Base-by-base conservation (phyloP, 2,888 invertebrate species). In the Xylota segnis region DNA sequence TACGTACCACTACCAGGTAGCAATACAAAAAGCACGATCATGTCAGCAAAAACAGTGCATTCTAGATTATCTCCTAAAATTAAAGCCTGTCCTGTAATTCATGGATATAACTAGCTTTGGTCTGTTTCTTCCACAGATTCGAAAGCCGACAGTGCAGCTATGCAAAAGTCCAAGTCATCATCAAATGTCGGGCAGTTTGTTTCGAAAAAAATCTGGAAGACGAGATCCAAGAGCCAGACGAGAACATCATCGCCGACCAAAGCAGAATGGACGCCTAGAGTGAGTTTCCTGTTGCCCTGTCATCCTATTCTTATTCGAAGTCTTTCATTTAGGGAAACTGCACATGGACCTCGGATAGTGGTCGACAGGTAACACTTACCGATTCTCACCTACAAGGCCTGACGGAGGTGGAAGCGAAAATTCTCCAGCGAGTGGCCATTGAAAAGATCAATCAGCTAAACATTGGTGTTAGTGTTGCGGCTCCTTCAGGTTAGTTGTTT, bases 81-180 rank as follows among this genome's bases (percentile, higher is more conserved):
- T 74, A 43, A 63, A 7, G 5, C 12, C 9, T 18, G 0, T 5
- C 23, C 23, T 7, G 6, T 23, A 1, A 50, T 47, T 37, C 14
- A n/a, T 23, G 9, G 12, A 63, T 23, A 9, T 70, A 56, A 29
- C n/a, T 37, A 71, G 6, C 18, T 16, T 14, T 34, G 34, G 18
- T 40, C 50, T 66, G 4, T 77, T 50, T 83, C 54, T 56, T 74
- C 61, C 61, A 16, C 45, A 88, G 88, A 75, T 83, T 56, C 94
- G 93, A 95, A 95, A 93, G 93, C 92, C 89, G 91, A 92, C 90
- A 83, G 45, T 58, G 70, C 75, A 47, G 84, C 95, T 92, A 97
- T 97, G 97, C 97, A 97, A 94, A 97, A 97, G 93, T 97, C 97
- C 90, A 96, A 97, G 92, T 97, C 97, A 32, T 96, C 96, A 88